Conservation (phyloP, 1,140 invertebrate species). For the Pseudobourletiella spinata region DNA sequence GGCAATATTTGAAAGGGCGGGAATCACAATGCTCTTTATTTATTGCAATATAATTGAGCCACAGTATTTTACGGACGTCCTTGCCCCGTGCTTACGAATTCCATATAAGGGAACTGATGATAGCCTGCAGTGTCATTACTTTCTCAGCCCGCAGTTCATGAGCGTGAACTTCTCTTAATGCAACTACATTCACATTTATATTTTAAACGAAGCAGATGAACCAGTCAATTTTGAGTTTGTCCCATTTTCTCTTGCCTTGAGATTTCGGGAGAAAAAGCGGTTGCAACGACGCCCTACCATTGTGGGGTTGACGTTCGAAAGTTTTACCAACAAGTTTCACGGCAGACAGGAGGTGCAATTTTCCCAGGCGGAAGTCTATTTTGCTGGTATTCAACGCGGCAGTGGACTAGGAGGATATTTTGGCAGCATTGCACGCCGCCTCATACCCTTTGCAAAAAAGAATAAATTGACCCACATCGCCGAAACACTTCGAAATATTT, state of each 20-base stretch:
- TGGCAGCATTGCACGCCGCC: not conserved
- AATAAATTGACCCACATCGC: not conserved
- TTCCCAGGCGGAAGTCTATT: not conserved
- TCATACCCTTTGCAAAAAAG: conserved; percentile 1
- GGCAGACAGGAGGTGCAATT: not conserved
- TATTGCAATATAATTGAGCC: conserved; percentile 39
- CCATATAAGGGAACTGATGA: not conserved
- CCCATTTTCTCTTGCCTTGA: conserved; percentile 5
- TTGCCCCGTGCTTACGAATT: conserved; percentile 34
- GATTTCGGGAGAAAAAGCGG: conserved; percentile 1
- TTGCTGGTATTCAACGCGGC: not conserved
- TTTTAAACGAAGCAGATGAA: conserved; percentile 12
- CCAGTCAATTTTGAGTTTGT: conserved; percentile 3
- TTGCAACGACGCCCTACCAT: not conserved
- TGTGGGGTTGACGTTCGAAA: not conserved
- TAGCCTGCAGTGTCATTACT: not conserved
- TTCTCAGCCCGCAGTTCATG: not conserved
- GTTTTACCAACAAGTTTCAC: not conserved
- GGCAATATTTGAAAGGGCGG: not conserved
- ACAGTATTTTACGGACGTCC: conserved; percentile 38
- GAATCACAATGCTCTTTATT: conserved; percentile 31
- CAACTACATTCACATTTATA: conserved; percentile 10
- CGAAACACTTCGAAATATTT: not conserved
- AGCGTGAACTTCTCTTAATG: not conserved
- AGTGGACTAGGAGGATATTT: conserved; percentile 1